phyloP scores from a whole-genome alignment of 2,113 vertebrate species.

The Dryoscopus gambensis region DNA sequence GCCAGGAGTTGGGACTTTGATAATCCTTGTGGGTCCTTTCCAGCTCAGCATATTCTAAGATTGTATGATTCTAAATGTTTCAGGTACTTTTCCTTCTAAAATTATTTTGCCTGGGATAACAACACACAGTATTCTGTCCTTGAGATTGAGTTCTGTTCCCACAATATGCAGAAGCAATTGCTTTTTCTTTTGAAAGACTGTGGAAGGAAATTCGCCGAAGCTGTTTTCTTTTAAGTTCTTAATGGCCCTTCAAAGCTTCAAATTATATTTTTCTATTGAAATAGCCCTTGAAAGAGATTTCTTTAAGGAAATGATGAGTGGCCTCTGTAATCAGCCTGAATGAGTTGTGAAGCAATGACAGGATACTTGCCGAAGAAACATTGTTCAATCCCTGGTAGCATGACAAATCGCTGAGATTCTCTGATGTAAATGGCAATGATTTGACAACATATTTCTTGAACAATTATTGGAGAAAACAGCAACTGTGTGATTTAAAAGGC shows the following conservation, averaged over 20 bases:
- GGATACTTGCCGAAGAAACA: background rate
- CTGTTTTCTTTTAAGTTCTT: background rate
- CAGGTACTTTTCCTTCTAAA: background rate
- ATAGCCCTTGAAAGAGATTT: background rate
- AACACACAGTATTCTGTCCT: background rate
- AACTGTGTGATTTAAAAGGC: background rate
- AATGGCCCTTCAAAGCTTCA: background rate
- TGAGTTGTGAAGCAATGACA: background rate
- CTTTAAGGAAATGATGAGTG: background rate
- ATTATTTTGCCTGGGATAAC: background rate
- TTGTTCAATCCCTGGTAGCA: background rate
- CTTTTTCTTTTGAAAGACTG: background rate
- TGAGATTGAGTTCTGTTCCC: background rate
- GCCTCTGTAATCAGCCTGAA: background rate
- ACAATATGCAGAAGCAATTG: background rate
- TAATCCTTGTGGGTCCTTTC: background rate
- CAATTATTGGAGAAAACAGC: background rate
- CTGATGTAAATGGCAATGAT: background rate
- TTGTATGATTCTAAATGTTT: background rate
- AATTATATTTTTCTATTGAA: background rate
- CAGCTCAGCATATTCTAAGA: background rate
- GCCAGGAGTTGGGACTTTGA: background rate
- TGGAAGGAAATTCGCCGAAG: background rate
- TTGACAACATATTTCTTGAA: background rate
- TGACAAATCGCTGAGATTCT: background rate